Conservation (phyloP, 2,113 vertebrate genomes). For the Piprites chloris region DNA sequence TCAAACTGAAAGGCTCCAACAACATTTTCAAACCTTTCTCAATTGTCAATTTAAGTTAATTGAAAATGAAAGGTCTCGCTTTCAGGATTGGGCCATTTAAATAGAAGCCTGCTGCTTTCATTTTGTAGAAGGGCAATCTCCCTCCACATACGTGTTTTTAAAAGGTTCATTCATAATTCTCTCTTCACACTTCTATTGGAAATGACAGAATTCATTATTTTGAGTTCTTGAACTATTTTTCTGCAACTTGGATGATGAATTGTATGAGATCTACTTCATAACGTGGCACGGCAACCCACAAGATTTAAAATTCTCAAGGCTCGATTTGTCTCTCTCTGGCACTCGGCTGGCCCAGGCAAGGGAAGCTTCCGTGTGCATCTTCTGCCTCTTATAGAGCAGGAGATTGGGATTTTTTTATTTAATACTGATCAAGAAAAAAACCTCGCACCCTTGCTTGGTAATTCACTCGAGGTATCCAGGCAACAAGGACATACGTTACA, state of each 20-base stretch:
- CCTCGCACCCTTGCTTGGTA: neutral
- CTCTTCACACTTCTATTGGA: constrained; percentile 72
- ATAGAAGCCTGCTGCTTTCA: constrained; percentile 69
- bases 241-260: constrained; percentile 70
- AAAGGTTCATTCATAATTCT: constrained; percentile 77
- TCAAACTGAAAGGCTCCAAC: constrained; percentile 65
- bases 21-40: constrained; percentile 72
- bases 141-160: constrained; percentile 69
- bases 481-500: constrained; percentile 25
- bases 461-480: constrained; percentile 46
- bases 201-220: constrained; percentile 76
- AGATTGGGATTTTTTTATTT: constrained; percentile 31
- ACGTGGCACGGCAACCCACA: constrained; percentile 36
- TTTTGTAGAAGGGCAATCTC: constrained; percentile 72
- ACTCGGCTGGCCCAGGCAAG: neutral
- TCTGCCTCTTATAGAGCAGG: neutral
- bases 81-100: constrained; percentile 70
- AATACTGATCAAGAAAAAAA: neutral
- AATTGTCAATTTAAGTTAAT: constrained; percentile 74
- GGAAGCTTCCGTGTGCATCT: constrained; percentile 2
- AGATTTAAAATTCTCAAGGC: constrained; percentile 59
- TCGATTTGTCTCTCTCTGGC: constrained; percentile 29
- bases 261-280: constrained; percentile 64
- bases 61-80: constrained; percentile 72
- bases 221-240: constrained; percentile 70